A percentile compares a stretch with the other conserved stretches of the same genome.
Evolutionary conservation across 1,140 invertebrate species (phyloP).

Genomic region (Ceratina calcarata): DNA sequence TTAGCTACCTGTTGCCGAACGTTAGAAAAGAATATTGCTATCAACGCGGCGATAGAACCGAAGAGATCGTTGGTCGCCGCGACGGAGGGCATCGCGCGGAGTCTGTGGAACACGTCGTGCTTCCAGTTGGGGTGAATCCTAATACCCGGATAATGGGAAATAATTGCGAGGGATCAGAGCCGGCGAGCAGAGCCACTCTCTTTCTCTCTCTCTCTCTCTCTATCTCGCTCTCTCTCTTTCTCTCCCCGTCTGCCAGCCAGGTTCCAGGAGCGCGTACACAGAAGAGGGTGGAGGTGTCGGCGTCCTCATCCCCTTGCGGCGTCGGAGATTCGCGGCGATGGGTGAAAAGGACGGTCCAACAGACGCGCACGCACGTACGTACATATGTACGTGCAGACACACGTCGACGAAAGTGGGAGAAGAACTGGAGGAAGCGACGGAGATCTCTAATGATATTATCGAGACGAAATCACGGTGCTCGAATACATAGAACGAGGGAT

Average conservation of each 20-base stretch:
- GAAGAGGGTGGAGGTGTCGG: constrained; percentile 48
- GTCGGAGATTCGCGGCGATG: constrained; percentile 44
- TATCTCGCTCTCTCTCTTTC: constrained; percentile 43
- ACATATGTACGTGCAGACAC: neutral
- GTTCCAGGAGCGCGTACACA: constrained; percentile 43
- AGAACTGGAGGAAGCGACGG: constrained; percentile 35
- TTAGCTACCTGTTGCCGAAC: constrained; percentile 59
- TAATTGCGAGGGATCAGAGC: constrained; percentile 80
- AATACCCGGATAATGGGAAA: constrained; percentile 81
- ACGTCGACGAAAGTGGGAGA: constrained; percentile 16
- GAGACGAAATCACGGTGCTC: constrained; percentile 77
- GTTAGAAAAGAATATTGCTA: constrained; percentile 23
- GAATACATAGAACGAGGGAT: constrained; percentile 65
- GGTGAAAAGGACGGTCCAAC: constrained; percentile 58
- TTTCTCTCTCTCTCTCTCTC: constrained; percentile 52
- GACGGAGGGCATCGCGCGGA: constrained; percentile 59
- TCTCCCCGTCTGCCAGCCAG: no score
- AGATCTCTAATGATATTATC: constrained; percentile 76
- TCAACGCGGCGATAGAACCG: no score
- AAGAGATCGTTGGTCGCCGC: neutral
- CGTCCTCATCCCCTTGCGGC: constrained; percentile 49
- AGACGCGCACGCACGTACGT: constrained; percentile 12
- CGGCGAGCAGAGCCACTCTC: constrained; percentile 70
- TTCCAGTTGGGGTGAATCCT: constrained; percentile 78
- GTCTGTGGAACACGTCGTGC: constrained; percentile 73